These are phyloP conservation scores for Drosophila prolongata DNA, from an alignment of 2,888 invertebrate species.

Conservation along the genomic window DNA sequence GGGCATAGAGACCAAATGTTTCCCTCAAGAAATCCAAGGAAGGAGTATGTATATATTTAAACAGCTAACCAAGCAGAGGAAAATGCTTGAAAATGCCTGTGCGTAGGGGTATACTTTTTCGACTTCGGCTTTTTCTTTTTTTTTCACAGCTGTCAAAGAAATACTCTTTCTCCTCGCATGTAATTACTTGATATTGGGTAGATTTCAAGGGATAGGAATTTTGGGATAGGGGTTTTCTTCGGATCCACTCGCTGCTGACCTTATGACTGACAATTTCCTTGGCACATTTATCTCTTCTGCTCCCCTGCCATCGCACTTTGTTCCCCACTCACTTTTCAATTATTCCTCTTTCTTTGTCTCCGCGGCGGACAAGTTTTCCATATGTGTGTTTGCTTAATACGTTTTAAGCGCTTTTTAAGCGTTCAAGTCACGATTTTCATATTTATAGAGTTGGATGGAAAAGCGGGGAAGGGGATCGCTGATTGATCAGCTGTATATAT, in stretches of 20 bases:
- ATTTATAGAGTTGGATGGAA: constrained; percentile 57
- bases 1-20: constrained; percentile 27
- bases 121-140: constrained; percentile 22
- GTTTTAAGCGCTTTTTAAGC: constrained; percentile 80
- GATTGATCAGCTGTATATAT: constrained; percentile 68
- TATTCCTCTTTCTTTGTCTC: constrained; percentile 53
- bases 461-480: constrained; percentile 37
- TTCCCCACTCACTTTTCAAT: constrained; percentile 66
- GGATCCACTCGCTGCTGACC: constrained; percentile 57
- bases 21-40: not conserved
- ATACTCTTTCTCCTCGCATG: constrained; percentile 44
- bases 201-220: constrained; percentile 42
- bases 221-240: constrained; percentile 32
- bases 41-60: constrained; percentile 54
- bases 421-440: constrained; percentile 82
- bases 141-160: constrained; percentile 69
- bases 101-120: constrained; percentile 66
- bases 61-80: constrained; percentile 66
- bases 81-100: constrained; percentile 50
- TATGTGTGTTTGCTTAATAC: constrained; percentile 74
- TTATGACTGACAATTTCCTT: constrained; percentile 78
- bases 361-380: constrained; percentile 71
- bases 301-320: constrained; percentile 7
- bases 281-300: constrained; percentile 56
- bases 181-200: constrained; percentile 55